Evolutionary conservation across 2,113 vertebrate genomes (phyloP), one percentile per base, ranked within the genome.

Genomic region (Oncorhynchus nerka): DNA sequence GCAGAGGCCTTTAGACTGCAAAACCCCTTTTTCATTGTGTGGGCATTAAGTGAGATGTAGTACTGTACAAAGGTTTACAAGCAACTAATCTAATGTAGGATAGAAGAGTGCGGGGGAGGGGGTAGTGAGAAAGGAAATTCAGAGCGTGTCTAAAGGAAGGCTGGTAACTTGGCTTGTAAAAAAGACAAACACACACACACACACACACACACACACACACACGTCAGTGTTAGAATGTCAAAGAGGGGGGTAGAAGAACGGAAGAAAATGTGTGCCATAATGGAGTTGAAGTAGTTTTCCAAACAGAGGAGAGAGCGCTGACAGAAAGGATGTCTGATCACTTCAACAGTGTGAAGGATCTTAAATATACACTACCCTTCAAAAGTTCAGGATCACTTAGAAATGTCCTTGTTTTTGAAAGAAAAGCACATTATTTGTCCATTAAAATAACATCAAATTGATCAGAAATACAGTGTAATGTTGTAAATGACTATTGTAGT

Each of bases 201-300:
- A 71, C 70, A 71, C 70, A 71, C 48, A 51, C 39, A 49, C 69
- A 71, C 70, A 71, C 70, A 71, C 48, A 51, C 49, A 24, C 70
- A 30, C 16, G 12, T 19, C 24, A 16, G 51, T 55, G 68, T 48
- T 48, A 48, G 15, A 71, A 64, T 71, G 69, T 71, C n/a, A 68
- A 34, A 30, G 30, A 49, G n/a, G 0, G 48, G 61, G 66, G 71
- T 6, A 1, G 22, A 30, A 16, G 61, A 15, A 26, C 20, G 39
- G 65, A 55, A 73, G 51, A 49, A 45, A 22, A 71, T 57, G 59
- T 24, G n/a, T 30, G 72, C 5, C 11, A 45, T 77, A 71, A 77
- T 75, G 62, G 62, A 22, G n/a, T 75, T 74, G 78, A 79, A 83
- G 75, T 72, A 24, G 48, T 75, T 83, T 78, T 65, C 72, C 78